A percentile compares a stretch with the other conserved stretches of the same genome.
These are phyloP conservation scores for Aurelia aurita complex sp. Pacific DNA, from an alignment of 30 jellyfish, hydroid and myxozoan species.

Conservation along the genomic window DNA sequence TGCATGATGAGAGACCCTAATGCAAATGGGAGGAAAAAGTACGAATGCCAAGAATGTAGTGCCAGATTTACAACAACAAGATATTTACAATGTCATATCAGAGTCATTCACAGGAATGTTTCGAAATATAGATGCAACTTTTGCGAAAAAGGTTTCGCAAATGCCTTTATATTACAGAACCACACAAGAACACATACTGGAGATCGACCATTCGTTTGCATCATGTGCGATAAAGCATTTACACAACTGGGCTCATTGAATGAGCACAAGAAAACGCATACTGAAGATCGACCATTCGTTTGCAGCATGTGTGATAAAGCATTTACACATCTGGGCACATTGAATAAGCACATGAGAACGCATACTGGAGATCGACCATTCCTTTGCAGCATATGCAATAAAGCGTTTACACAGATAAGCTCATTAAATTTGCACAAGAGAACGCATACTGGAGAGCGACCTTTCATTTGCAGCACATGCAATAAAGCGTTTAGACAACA, in stretches of 20 bases:
- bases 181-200: slow-evolving; percentile 1
- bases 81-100: slow-evolving; percentile 42
- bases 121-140: slow-evolving; percentile 42
- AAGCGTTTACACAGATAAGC: no score
- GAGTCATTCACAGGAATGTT: slow-evolving; percentile 36
- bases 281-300: no score
- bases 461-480: no score
- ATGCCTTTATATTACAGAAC: slow-evolving; percentile 36
- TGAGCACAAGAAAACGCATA: background rate
- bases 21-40: background rate
- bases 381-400: no score
- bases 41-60: slow-evolving; percentile 45
- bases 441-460: no score
- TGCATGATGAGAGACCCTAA: background rate
- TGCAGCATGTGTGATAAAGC: no score
- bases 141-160: slow-evolving; percentile 48
- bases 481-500: no score
- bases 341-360: no score
- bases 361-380: no score
- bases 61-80: slow-evolving; percentile 17
- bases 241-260: slow-evolving; percentile 50
- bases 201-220: slow-evolving; percentile 32
- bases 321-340: no score
- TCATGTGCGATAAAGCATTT: slow-evolving; percentile 33
- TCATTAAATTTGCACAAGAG: no score